phyloP scores from a whole-genome alignment of 2,113 vertebrate genomes.

The human region DNA sequence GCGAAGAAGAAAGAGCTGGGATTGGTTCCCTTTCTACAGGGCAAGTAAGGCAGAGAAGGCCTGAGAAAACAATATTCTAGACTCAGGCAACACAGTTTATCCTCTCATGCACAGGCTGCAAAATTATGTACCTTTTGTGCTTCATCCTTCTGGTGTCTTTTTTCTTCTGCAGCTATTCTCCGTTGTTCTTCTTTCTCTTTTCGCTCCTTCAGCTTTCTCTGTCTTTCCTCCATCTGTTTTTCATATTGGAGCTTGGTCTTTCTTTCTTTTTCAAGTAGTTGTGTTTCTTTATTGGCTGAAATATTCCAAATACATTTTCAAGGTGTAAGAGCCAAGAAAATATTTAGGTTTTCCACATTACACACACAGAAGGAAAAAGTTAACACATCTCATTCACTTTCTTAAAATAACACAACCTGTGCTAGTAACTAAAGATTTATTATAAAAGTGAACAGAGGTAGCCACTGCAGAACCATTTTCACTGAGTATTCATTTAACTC shows the following conservation, averaged over 20 bases:
- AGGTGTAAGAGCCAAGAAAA: conserved; percentile 61
- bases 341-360: conserved; percentile 59
- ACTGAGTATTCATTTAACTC: conserved; percentile 36
- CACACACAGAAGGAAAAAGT: not conserved
- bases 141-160: conserved; percentile 92
- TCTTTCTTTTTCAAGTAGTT: conserved; percentile 94
- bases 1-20: not conserved
- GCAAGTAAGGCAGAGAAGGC: not conserved
- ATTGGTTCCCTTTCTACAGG: not conserved
- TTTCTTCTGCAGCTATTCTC: conserved; percentile 92
- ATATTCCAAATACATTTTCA: conserved; percentile 60
- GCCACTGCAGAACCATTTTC: not conserved
- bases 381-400: not conserved
- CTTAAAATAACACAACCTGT: conserved; percentile 31
- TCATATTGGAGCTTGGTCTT: conserved; percentile 94
- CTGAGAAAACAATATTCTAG: not conserved
- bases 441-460: not conserved
- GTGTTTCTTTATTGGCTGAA: conserved; percentile 91
- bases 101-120: not conserved
- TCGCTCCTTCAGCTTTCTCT: conserved; percentile 92
- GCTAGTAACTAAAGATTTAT: not conserved
- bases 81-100: not conserved
- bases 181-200: conserved; percentile 93
- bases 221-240: conserved; percentile 94
- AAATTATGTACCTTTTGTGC: conserved; percentile 91